Conservation (phyloP, 2,113 vertebrate genomes). For the Eurystomus gularis region DNA sequence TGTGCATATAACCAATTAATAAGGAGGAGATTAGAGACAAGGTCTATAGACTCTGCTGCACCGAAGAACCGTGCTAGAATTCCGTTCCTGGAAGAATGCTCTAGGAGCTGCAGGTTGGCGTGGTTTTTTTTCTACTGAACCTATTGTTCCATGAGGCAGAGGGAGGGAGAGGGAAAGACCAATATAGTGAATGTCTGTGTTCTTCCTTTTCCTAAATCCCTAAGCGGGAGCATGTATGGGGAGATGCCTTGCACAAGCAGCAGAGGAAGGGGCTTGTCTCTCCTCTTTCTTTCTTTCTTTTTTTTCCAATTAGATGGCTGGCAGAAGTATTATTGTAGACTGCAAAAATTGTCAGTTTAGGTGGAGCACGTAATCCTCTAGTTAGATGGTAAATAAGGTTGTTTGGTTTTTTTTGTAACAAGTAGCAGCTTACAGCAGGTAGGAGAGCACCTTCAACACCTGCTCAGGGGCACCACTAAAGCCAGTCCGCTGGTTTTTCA, state of each 20-base stretch:
- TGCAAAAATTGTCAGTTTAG: not conserved
- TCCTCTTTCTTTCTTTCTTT: not conserved
- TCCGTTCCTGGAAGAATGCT: not conserved
- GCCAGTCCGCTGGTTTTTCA: not conserved
- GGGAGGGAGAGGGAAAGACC: not conserved
- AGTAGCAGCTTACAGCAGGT: not conserved
- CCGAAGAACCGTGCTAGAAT: not conserved
- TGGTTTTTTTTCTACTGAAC: not conserved
- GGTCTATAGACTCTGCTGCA: not conserved
- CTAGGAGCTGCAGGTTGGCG: not conserved
- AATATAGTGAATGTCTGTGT: not conserved
- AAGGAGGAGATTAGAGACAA: slow-evolving; percentile 25
- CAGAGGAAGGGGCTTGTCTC: not conserved
- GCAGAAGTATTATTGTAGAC: not conserved
- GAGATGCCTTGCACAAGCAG: not conserved
- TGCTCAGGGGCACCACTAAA: not conserved
- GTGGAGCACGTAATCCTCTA: not conserved
- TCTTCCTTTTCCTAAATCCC: not conserved
- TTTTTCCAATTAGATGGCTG: not conserved
- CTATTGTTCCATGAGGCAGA: not conserved
- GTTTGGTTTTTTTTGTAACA: not conserved
- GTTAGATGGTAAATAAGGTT: not conserved
- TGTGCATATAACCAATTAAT: slow-evolving; percentile 23
- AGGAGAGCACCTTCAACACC: not conserved
- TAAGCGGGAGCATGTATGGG: not conserved